phyloP scores from a whole-genome alignment of 2,113 vertebrate genomes.

The Scalopus aquaticus region DNA sequence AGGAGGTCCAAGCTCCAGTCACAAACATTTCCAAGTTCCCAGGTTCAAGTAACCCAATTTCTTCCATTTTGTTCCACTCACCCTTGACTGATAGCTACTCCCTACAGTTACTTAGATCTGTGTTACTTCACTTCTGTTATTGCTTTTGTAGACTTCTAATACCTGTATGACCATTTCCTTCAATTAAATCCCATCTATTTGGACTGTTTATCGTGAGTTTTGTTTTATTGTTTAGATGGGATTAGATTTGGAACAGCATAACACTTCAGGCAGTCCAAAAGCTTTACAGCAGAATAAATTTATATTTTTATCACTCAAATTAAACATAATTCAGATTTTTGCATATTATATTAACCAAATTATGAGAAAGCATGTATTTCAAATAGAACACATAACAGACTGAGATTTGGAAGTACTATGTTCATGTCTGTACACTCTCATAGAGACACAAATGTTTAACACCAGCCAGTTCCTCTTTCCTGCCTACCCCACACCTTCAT shows the following conservation, averaged over 20 bases:
- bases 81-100: not conserved
- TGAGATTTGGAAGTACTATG: not conserved
- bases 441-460: not conserved
- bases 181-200: not conserved
- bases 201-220: not conserved
- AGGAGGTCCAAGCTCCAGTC: not conserved
- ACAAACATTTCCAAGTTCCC: constrained; percentile 21
- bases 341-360: constrained; percentile 25
- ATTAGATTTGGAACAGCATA: not conserved
- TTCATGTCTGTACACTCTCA: not conserved
- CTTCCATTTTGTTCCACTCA: not conserved
- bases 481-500: not conserved
- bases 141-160: not conserved
- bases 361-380: not conserved
- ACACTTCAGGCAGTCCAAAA: constrained; percentile 5
- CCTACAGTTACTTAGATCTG: not conserved
- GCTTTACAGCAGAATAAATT: not conserved
- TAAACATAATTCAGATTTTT: constrained; percentile 36
- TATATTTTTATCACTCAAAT: constrained; percentile 29
- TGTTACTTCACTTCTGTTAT: not conserved
- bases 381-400: not conserved
- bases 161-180: not conserved
- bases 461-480: not conserved
- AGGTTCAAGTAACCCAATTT: not conserved
- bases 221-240: not conserved